Base-by-base conservation (phyloP, 1,140 invertebrate species). In the Lucilia cuprina region DNA sequence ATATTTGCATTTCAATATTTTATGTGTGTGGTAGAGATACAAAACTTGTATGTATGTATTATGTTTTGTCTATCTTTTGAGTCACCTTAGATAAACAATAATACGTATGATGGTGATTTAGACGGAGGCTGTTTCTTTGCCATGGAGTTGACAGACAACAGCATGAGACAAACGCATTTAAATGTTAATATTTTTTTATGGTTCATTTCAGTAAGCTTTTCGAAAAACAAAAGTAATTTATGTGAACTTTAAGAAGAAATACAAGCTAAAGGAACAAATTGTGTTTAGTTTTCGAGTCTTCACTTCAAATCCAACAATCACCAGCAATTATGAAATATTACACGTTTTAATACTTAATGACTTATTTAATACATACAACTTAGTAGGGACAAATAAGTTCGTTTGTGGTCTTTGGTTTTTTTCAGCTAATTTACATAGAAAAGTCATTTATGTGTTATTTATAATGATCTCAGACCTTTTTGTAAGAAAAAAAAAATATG, bases 271-370 rank as follows among this genome's bases (percentile, higher is more conserved):
- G 21, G 65, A 70, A 70, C 10, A 19, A 70, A 70, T 70, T 25
- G 21, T 70, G 19, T 70, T 70, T 70, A 21, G 65, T 70, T 70
- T 25, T 70, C 25, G 65, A 41, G 34, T 17, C 5, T 17, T 0
- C 34, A n/a, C 17, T 35, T 4, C 34, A 34, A 77, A 77, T 2
- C 65, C 8, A 77, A 77, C 25, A 78, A 78, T 19, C n/a, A 41
- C 41, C 17, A 78, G 35, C 41, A 19, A 80, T 80, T 80, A 80
- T 80, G 77, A 80, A 80, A 80, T 49, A 80, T 80, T 80, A 80
- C 77, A 19, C 41, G 41, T 80, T 80, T 80, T 50, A 70, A 70
- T 19, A 70, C 19, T 70, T 21, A 70, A 70, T 21, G 65, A n/a
- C 65, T 70, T 65, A 65, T 19, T 70, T 70, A 21, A 25, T 70